Conservation (phyloP, 2,888 invertebrate genomes). For the Malachius bipustulatus region DNA sequence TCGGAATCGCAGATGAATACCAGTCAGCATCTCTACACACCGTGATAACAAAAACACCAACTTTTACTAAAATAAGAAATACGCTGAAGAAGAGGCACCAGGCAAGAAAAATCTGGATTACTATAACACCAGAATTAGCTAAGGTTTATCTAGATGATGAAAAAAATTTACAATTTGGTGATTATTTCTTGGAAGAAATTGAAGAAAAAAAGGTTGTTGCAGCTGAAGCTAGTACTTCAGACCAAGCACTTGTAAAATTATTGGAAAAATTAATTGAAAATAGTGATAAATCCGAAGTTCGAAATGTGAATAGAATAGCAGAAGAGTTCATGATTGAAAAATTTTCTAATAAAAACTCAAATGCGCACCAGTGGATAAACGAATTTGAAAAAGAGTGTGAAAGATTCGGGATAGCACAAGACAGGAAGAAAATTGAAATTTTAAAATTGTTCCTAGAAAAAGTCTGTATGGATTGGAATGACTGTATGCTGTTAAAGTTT, state of each 20-base stretch:
- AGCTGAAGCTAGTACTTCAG: not conserved
- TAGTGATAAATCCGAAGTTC: not conserved
- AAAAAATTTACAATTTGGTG: conserved; percentile 7
- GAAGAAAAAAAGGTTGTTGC: not conserved
- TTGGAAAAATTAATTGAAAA: not conserved
- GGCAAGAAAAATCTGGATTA: conserved; percentile 6
- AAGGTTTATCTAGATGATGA: conserved; percentile 7
- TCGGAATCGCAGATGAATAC: conserved; percentile 2
- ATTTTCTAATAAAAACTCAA: not conserved
- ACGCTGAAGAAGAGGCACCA: conserved; percentile 1
- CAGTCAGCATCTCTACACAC: no score
- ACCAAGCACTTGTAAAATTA: not conserved
- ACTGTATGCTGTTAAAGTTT: conserved; percentile 13
- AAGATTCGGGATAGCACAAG: conserved; percentile 10
- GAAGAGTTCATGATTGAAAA: conserved; percentile 1
- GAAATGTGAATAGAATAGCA: not conserved
- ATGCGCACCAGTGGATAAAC: not conserved
- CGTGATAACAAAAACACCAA: conserved; percentile 2
- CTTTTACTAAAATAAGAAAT: conserved; percentile 3
- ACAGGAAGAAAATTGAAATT: conserved; percentile 13
- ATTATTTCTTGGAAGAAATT: conserved; percentile 7
- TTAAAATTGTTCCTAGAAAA: conserved; percentile 12
- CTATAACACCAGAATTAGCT: conserved; percentile 2
- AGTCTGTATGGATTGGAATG: conserved; percentile 13
- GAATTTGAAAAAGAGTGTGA: conserved; percentile 6